Evolutionary conservation across 2,888 invertebrate species (phyloP), one percentile per base, ranked within the genome.

Genomic region (Ischnura elegans): DNA sequence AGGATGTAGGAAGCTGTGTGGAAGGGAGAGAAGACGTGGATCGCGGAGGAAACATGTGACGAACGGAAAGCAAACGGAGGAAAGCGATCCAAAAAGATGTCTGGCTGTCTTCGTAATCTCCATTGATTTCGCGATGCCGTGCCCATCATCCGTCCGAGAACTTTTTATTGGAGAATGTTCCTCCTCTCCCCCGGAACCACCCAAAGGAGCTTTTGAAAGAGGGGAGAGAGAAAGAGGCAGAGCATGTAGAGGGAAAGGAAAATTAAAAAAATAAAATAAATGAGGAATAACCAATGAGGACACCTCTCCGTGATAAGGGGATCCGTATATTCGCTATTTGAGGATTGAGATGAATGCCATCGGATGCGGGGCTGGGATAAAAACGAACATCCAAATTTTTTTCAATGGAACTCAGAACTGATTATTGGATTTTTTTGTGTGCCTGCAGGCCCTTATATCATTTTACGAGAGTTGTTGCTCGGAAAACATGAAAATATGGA

Each of bases 321-420:
- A 90, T 90, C 61, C 90, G 90, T 42, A 90, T 55, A 90, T 90
- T 90, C 66, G 90, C 90, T 90, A 90, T 90, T 90, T 90, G 90
- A 90, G 90, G 61, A 90, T 90, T 66, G 90, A 47, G 61, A 55
- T 55, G 61, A 90, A 90, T 61, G 43, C 90, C 90, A 61, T 61
- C 55, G 61, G 90, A 90, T 61, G 90, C 61, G 61, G 61, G 61
- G 19, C 21, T 16, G 55, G 43, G 43, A 61, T 66, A 90, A 43
- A 86, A n/a, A 61, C 43, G 43, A 90, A 42, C 10, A 43, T 8
- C 16, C 47, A 47, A 43, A 43, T 51, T 36, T 90, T 90, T 90
- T 90, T 90, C 90, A 66, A 90, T 90, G 90, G 61, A 90, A 90
- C 90, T 55, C 90, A 66, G 90, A 90, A 90, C 90, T 90, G 90